Conservation (phyloP, 2,888 invertebrate genomes). For the Drosophila testacea region DNA sequence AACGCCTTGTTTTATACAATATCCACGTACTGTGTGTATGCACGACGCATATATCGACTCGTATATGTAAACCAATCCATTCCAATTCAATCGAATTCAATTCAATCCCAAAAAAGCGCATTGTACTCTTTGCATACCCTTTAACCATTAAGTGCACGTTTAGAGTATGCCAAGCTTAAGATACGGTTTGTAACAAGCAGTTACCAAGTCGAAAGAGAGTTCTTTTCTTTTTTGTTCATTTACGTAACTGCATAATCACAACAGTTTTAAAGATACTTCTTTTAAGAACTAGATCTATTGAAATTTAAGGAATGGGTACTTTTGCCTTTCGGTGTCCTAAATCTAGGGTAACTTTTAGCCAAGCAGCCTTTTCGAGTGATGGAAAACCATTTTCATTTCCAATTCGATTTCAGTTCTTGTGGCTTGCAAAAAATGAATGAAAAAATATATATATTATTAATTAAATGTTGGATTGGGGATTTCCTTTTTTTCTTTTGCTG, state of each 20-base stretch:
- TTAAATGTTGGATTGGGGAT: constrained; percentile 30
- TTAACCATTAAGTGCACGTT: background rate
- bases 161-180: constrained; percentile 3
- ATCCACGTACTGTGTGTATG: constrained; percentile 44
- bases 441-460: constrained; percentile 31
- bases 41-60: constrained; percentile 45
- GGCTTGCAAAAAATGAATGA: constrained; percentile 34
- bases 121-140: constrained; percentile 54
- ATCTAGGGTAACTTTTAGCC: constrained; percentile 1
- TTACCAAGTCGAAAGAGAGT: too few relatives aligned
- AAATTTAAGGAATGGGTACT: too few relatives aligned
- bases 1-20: constrained; percentile 72
- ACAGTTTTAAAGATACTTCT: too few relatives aligned
- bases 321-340: too few relatives aligned
- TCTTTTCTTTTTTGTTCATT: too few relatives aligned
- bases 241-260: background rate
- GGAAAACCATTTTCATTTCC: constrained; percentile 51
- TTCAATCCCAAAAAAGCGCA: constrained; percentile 63
- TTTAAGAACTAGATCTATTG: too few relatives aligned
- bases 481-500: constrained; percentile 16
- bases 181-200: background rate
- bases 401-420: constrained; percentile 22
- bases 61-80: constrained; percentile 44
- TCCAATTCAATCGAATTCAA: constrained; percentile 34
- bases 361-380: constrained; percentile 6